Conservation (phyloP, 2,888 invertebrate species). For the Leptopilina myrica region DNA sequence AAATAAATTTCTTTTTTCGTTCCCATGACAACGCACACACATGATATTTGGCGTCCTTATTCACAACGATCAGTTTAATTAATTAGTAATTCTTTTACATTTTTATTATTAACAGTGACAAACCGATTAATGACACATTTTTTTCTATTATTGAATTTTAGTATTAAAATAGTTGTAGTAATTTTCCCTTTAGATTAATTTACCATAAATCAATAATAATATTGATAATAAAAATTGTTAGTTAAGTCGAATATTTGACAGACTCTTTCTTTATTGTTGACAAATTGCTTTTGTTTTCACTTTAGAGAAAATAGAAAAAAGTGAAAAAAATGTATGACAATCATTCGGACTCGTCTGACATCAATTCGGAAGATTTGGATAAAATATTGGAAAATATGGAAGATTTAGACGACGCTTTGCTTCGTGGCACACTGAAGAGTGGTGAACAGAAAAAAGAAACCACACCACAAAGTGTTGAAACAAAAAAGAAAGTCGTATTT, state of each 20-base stretch:
- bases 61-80: not conserved
- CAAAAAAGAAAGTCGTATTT: conserved; percentile 66
- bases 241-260: not conserved
- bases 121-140: not conserved
- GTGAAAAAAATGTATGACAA: conserved; percentile 18
- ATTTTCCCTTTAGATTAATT: too few relatives aligned
- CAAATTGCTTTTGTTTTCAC: too few relatives aligned
- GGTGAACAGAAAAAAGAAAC: conserved; percentile 49
- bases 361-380: conserved; percentile 19
- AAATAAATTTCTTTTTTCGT: not conserved
- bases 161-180: too few relatives aligned
- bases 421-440: conserved; percentile 55
- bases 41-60: conserved; percentile 45
- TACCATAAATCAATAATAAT: too few relatives aligned
- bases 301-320: too few relatives aligned
- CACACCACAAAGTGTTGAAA: conserved; percentile 16
- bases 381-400: conserved; percentile 61
- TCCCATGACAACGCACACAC: conserved; percentile 45
- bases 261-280: not conserved
- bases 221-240: too few relatives aligned
- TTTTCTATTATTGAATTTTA: too few relatives aligned
- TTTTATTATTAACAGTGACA: not conserved
- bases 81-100: not conserved
- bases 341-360: conserved; percentile 16
- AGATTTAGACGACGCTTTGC: conserved; percentile 65